Conservation (phyloP, 2,797 vertebrate species). For the Lacerta bilineata region DNA sequence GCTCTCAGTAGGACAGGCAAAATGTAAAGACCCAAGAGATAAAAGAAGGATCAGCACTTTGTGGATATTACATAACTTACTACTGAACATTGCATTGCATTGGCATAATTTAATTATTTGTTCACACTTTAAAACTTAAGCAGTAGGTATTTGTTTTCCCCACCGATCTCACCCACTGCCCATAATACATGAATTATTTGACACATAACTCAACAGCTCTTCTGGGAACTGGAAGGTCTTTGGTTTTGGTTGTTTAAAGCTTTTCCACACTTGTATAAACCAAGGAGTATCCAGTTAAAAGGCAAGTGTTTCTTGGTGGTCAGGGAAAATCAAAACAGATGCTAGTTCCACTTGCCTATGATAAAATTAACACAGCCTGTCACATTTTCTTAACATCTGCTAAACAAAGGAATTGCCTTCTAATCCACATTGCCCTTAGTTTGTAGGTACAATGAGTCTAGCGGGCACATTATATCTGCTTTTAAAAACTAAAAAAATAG, state of each 20-base stretch:
- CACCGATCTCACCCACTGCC: not conserved
- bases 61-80: not conserved
- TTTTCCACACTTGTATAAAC: slow-evolving; percentile 78
- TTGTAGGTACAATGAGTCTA: slow-evolving; percentile 70
- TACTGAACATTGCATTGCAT: not conserved
- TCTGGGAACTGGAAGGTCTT: slow-evolving; percentile 41
- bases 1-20: not conserved
- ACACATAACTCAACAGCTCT: not conserved
- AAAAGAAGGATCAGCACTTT: not conserved
- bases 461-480: slow-evolving; percentile 71
- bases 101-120: not conserved
- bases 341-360: slow-evolving; percentile 76
- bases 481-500: slow-evolving; percentile 74
- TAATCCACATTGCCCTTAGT: slow-evolving; percentile 75
- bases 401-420: slow-evolving; percentile 78
- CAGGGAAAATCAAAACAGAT: slow-evolving; percentile 81
- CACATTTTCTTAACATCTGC: slow-evolving; percentile 78
- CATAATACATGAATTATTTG: not conserved
- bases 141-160: too few species aligned
- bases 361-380: slow-evolving; percentile 80
- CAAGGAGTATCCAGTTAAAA: slow-evolving; percentile 79
- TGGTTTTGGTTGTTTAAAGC: slow-evolving; percentile 73
- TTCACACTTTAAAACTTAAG: not conserved
- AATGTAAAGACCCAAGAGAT: not conserved
- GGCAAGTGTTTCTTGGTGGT: slow-evolving; percentile 73